A percentile compares a stretch with the other conserved stretches of the same genome.
These are phyloP conservation scores for Harpagifer antarcticus DNA, from an alignment of 2,797 vertebrate species.

Conservation along the genomic window DNA sequence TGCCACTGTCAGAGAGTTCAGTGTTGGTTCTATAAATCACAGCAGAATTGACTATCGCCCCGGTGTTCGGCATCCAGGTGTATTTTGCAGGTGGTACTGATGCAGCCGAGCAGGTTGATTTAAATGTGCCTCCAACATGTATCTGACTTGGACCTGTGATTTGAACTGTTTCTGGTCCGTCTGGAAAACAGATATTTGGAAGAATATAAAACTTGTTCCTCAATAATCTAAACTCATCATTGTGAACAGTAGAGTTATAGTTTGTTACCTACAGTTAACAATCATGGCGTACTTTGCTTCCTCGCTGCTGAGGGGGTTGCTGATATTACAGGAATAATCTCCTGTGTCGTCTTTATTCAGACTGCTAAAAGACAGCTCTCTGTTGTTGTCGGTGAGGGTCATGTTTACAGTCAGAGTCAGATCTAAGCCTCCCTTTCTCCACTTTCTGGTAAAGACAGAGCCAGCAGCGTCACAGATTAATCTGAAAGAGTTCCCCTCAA, in stretches of 20 bases:
- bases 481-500: conserved; percentile 33
- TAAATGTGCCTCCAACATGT: not conserved
- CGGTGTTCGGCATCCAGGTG: conserved; percentile 52
- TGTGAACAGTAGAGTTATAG: not conserved
- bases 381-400: not conserved
- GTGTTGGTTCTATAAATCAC: not conserved
- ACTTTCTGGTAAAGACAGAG: conserved; percentile 36
- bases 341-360: not conserved
- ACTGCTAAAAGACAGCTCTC: conserved; percentile 1
- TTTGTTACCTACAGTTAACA: conserved; percentile 65
- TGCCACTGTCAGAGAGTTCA: conserved; percentile 28
- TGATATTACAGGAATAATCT: not conserved
- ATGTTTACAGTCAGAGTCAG: not conserved
- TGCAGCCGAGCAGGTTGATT: conserved; percentile 53
- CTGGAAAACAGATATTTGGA: conserved; percentile 54
- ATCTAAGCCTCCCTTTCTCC: not conserved
- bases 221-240: not conserved
- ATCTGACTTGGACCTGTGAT: conserved; percentile 36
- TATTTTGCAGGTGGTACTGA: conserved; percentile 52
- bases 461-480: conserved; percentile 66
- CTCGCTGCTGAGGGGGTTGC: conserved; percentile 5
- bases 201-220: not conserved
- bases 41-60: not conserved
- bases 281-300: conserved; percentile 3
- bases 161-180: conserved; percentile 68